These are phyloP conservation scores for Saccostrea echinata DNA, from an alignment of 1,140 invertebrate species.

Conservation along the genomic window DNA sequence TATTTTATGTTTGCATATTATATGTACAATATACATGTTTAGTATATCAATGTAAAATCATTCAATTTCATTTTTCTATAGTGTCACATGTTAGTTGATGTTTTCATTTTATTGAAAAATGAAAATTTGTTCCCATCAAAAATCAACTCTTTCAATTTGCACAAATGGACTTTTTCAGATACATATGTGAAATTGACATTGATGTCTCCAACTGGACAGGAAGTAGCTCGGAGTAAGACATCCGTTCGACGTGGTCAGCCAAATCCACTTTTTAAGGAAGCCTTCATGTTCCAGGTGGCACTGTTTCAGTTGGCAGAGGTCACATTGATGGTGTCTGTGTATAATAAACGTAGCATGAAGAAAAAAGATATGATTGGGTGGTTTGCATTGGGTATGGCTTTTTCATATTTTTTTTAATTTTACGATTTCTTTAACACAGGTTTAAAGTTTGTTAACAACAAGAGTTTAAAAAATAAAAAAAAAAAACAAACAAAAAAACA, in stretches of 20 bases:
- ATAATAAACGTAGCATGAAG: constrained; percentile 94
- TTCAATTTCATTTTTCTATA: no score
- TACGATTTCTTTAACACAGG: neutral
- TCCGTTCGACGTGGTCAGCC: constrained; percentile 93
- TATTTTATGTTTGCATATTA: no score
- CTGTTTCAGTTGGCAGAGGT: constrained; percentile 97
- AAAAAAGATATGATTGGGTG: constrained; percentile 97
- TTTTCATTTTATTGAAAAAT: no score
- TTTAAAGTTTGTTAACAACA: no score
- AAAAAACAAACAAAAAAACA: no score
- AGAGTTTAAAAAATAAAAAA: no score
- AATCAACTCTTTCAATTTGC: no score
- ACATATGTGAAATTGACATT: constrained; percentile 96
- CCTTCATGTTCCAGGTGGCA: constrained; percentile 97
- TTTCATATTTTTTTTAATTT: neutral
- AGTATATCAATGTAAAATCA: no score
- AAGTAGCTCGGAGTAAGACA: constrained; percentile 94
- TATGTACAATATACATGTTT: no score
- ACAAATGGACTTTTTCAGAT: constrained; percentile 82
- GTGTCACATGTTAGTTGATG: no score
- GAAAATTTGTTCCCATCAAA: no score
- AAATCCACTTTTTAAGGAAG: constrained; percentile 97
- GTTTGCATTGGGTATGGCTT: constrained; percentile 89
- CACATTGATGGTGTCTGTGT: constrained; percentile 95
- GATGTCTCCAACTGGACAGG: constrained; percentile 94